Percentiles rank a stretch among this genome's conserved stretches.
Evolutionary conservation across 2,888 invertebrate genomes (phyloP).

Genomic region (Ernsta delagoae): DNA sequence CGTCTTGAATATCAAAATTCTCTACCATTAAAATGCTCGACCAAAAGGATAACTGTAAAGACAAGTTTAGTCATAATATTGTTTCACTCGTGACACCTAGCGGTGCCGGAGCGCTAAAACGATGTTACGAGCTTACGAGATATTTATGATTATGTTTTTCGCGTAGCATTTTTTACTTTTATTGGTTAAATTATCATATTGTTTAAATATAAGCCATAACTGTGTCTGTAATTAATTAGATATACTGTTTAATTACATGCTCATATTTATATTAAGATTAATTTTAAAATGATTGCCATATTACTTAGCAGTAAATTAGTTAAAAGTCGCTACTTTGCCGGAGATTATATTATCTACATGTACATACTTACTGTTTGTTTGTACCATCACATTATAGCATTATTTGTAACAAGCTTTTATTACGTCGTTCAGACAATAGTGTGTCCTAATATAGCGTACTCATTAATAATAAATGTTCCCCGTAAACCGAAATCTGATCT

Average conservation of each 20-base stretch:
- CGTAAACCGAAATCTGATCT: too few relatives aligned
- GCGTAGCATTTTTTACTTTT: slow-evolving; percentile 6
- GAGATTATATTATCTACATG: too few relatives aligned
- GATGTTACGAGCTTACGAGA: slow-evolving; percentile 27
- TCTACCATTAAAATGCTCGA: slow-evolving; percentile 57
- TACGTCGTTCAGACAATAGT: too few relatives aligned
- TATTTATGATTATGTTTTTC: slow-evolving; percentile 38
- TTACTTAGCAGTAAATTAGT: too few relatives aligned
- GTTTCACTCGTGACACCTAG: slow-evolving; percentile 55
- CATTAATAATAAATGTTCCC: too few relatives aligned
- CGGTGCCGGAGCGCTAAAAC: slow-evolving; percentile 47
- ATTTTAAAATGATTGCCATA: background rate
- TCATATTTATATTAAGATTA: background rate
- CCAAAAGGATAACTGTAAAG: slow-evolving; percentile 68
- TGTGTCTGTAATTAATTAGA: background rate
- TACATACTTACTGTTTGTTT: too few relatives aligned
- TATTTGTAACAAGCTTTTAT: too few relatives aligned
- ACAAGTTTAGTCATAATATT: slow-evolving; percentile 62
- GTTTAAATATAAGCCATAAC: background rate
- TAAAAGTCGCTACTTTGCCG: background rate
- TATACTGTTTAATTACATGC: background rate
- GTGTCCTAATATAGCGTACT: too few relatives aligned
- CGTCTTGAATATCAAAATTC: slow-evolving; percentile 63
- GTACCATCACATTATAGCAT: too few relatives aligned
- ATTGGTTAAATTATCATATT: slow-evolving; percentile 16